Conservation (phyloP, 2,888 invertebrate species). For the Crossocerus cetratus region DNA sequence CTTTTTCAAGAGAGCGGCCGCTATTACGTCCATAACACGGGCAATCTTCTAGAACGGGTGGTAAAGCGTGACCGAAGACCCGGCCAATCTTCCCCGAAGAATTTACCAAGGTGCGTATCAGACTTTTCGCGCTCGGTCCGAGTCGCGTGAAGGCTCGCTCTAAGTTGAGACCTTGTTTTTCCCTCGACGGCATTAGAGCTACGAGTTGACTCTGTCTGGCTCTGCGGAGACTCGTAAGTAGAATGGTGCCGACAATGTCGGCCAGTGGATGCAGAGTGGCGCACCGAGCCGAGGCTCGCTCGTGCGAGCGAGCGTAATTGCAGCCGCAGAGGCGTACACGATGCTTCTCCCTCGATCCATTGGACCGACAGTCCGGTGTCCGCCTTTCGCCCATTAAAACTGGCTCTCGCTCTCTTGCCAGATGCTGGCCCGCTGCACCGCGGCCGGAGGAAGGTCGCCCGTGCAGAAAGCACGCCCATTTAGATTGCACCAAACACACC, state of each 20-base stretch:
- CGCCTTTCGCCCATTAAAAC: constrained; percentile 63
- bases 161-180: neutral
- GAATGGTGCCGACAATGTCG: neutral
- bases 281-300: neutral
- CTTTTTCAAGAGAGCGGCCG: neutral
- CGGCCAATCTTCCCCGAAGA: neutral
- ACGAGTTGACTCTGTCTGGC: neutral
- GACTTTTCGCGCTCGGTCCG: neutral
- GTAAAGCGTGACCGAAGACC: neutral
- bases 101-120: neutral
- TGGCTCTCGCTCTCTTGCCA: constrained; percentile 54
- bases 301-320: constrained; percentile 42
- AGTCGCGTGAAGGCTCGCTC: neutral
- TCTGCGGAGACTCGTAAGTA: neutral
- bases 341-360: constrained; percentile 63
- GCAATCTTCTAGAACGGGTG: neutral
- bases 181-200: neutral
- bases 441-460: neutral
- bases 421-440: constrained; percentile 52
- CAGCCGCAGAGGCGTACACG: constrained; percentile 60
- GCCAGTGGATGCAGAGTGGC: neutral
- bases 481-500: constrained; percentile 57
- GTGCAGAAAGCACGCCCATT: constrained; percentile 66
- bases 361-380: constrained; percentile 63
- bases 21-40: neutral